phyloP scores from a whole-genome alignment of 2,797 vertebrate genomes.

The Sus cebifrons region DNA sequence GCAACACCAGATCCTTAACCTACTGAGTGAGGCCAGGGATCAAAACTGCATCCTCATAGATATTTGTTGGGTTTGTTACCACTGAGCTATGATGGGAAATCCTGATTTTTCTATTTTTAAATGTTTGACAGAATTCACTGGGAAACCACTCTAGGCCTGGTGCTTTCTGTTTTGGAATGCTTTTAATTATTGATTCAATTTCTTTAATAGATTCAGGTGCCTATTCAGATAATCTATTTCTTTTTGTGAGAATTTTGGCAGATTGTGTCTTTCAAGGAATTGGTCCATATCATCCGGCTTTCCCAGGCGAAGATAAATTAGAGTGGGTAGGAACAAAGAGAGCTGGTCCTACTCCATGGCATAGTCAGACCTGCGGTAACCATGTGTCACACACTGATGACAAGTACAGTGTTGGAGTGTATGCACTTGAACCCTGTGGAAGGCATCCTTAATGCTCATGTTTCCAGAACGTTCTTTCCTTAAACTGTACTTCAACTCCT shows the following conservation, averaged over 20 bases:
- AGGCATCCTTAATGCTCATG: neutral
- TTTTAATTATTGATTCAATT: neutral
- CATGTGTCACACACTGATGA: too few species aligned
- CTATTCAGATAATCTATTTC: too few species aligned
- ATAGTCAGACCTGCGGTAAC: neutral
- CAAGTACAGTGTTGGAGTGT: too few species aligned
- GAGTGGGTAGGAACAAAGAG: neutral
- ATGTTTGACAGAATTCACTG: neutral
- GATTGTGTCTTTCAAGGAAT: neutral
- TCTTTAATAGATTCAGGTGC: too few species aligned
- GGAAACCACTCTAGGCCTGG: neutral
- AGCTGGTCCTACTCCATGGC: too few species aligned
- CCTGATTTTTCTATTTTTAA: too few species aligned
- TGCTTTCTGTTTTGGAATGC: neutral
- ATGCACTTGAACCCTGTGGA: too few species aligned
- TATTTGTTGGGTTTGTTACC: too few species aligned
- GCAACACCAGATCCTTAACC: too few species aligned
- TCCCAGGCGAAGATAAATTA: neutral
- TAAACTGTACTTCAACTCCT: neutral
- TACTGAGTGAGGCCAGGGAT: too few species aligned
- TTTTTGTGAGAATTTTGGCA: neutral
- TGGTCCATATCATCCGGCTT: neutral
- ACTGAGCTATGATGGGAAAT: too few species aligned
- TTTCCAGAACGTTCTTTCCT: neutral
- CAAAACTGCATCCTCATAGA: too few species aligned